Conservation (phyloP, 2,888 invertebrate genomes). For the Drosophila multiciliata region DNA sequence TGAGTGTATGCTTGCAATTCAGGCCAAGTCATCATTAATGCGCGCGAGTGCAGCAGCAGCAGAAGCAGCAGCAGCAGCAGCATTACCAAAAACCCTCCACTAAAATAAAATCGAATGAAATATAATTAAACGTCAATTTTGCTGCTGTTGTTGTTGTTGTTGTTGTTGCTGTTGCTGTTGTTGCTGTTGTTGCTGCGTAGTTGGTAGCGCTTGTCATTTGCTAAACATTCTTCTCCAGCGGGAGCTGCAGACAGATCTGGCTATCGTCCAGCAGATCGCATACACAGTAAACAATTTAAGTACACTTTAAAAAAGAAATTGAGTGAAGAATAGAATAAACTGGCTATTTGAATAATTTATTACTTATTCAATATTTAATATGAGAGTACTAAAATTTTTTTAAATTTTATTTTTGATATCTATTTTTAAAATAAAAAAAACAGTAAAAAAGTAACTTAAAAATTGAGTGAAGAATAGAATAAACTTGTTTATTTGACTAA, state of each 20-base stretch:
- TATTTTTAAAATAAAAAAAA: not conserved
- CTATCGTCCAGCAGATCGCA: slow-evolving; percentile 71
- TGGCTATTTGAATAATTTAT: not conserved
- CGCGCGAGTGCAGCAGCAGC: slow-evolving; percentile 45
- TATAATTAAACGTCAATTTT: slow-evolving; percentile 78
- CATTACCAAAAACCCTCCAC: slow-evolving; percentile 73
- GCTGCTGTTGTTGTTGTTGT: not conserved
- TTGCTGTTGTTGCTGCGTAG: slow-evolving; percentile 52
- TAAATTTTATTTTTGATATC: too few relatives aligned
- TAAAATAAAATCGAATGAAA: slow-evolving; percentile 79
- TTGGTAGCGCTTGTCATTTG: slow-evolving; percentile 72
- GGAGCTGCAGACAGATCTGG: slow-evolving; percentile 42
- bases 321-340: not conserved
- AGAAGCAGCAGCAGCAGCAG: slow-evolving; percentile 32
- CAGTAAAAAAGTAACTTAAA: too few relatives aligned
- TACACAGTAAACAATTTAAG: slow-evolving; percentile 29
- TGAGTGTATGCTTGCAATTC: slow-evolving; percentile 75
- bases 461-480: not conserved
- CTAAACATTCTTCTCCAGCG: slow-evolving; percentile 42
- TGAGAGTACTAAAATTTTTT: not conserved
- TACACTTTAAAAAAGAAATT: not conserved
- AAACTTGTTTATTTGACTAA: not conserved
- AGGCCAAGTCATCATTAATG: slow-evolving; percentile 79
- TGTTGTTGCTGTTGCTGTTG: slow-evolving; percentile 9
- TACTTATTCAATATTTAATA: not conserved